phyloP scores from a whole-genome alignment of 2,113 vertebrate species.

The Tetraodon nigroviridis region DNA sequence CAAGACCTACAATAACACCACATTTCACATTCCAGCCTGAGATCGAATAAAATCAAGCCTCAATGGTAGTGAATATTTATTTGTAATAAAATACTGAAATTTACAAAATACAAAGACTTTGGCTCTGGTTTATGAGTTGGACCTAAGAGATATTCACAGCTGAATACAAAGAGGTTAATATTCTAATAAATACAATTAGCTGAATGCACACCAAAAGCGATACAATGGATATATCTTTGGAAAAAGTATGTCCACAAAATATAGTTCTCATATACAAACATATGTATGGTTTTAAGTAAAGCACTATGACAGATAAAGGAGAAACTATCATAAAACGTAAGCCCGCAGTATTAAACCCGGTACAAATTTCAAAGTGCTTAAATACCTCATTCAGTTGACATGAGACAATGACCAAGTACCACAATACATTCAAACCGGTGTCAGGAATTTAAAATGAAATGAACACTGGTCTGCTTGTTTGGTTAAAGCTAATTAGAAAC shows the following conservation, averaged over 20 bases:
- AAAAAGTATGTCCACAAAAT: conserved; percentile 52
- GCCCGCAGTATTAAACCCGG: conserved; percentile 54
- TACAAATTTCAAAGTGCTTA: conserved; percentile 64
- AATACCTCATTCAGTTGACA: conserved; percentile 49
- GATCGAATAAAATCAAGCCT: conserved; percentile 16
- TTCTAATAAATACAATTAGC: conserved; percentile 49
- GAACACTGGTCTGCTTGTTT: conserved; percentile 37
- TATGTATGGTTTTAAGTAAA: conserved; percentile 32
- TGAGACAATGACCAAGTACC: conserved; percentile 55
- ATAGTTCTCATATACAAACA: conserved; percentile 35
- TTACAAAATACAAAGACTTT: conserved; percentile 72
- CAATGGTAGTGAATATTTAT: conserved; percentile 61
- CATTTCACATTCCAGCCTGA: not conserved
- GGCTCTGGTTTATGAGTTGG: conserved; percentile 60
- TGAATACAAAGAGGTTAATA: conserved; percentile 47
- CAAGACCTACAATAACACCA: not conserved
- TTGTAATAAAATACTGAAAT: conserved; percentile 69
- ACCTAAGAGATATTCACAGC: conserved; percentile 63
- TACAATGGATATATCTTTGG: conserved; percentile 54
- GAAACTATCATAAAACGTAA: conserved; percentile 38
- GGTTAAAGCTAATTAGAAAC: conserved; percentile 45
- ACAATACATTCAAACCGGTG: conserved; percentile 68
- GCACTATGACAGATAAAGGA: conserved; percentile 37
- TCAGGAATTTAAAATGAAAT: conserved; percentile 10
- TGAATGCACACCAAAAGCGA: conserved; percentile 38